phyloP scores from a whole-genome alignment of 2,113 vertebrate genomes.

The Silurus meridionalis region DNA sequence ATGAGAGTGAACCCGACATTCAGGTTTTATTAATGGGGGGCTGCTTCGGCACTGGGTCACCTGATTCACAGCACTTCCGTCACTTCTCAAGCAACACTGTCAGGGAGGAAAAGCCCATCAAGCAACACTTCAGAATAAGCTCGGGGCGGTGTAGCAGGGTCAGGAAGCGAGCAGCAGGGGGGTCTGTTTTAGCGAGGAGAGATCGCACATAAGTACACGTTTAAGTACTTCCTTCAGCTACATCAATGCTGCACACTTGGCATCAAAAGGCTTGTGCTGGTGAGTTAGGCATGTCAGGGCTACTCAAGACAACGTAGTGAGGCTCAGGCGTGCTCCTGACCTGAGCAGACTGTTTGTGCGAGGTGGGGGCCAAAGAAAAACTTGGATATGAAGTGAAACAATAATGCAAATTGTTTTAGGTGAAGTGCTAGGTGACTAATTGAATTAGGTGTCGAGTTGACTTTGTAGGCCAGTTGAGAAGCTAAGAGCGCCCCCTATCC shows the following conservation, averaged over 20 bases:
- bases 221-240: slow-evolving; percentile 55
- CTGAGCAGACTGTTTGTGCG: not conserved
- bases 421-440: not conserved
- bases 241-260: slow-evolving; percentile 39
- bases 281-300: slow-evolving; percentile 24
- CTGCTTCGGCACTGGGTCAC: slow-evolving; percentile 30
- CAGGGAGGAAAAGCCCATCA: slow-evolving; percentile 54
- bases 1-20: not conserved
- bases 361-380: not conserved
- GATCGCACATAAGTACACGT: slow-evolving; percentile 53
- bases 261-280: slow-evolving; percentile 47
- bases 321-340: not conserved
- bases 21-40: slow-evolving; percentile 35
- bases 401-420: not conserved
- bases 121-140: slow-evolving; percentile 53
- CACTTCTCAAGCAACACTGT: slow-evolving; percentile 50
- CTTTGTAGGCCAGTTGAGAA: not conserved
- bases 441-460: not conserved
- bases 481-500: slow-evolving; percentile 44
- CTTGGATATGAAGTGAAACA: not conserved
- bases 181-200: slow-evolving; percentile 35
- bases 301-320: slow-evolving; percentile 32
- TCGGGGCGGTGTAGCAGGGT: not conserved
- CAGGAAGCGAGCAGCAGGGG: slow-evolving; percentile 45
- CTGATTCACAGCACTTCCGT: slow-evolving; percentile 36